Evolutionary conservation across 2,113 vertebrate species (phyloP).

Genomic region (Condylura cristata): DNA sequence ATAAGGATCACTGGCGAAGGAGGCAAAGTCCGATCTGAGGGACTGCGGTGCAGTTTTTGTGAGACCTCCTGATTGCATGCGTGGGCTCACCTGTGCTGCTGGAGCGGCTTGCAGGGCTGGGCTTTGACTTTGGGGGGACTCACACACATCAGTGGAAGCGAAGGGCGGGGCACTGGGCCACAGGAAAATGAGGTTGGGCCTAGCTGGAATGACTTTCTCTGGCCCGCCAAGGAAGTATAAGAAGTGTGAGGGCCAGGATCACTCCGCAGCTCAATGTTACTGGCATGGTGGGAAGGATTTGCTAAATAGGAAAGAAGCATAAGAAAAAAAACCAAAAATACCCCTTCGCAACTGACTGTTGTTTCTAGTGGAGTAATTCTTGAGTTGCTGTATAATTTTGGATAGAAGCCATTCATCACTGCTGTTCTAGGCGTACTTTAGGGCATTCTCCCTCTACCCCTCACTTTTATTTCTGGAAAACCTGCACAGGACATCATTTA

Average conservation of each 20-base stretch:
- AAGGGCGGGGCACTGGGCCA: background rate
- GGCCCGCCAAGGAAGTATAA: background rate
- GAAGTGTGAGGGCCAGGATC: background rate
- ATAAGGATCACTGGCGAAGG: background rate
- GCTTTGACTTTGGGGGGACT: background rate
- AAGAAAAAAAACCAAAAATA: background rate
- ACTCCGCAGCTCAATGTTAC: background rate
- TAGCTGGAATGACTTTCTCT: background rate
- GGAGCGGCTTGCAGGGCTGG: background rate
- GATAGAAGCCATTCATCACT: background rate
- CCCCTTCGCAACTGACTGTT: background rate
- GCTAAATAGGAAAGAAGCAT: background rate
- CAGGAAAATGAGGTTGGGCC: background rate
- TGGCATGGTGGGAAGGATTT: conserved; percentile 11
- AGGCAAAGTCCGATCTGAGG: background rate
- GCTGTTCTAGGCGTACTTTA: background rate
- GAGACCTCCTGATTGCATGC: background rate
- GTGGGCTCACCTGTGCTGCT: background rate
- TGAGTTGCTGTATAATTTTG: conserved; percentile 19
- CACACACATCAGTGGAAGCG: no score
- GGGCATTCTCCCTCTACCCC: accelerated
- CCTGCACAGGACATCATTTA: background rate
- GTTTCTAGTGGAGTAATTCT: background rate
- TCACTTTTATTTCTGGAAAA: conserved; percentile 4
- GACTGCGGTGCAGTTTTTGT: background rate